Base-by-base conservation (phyloP, 92 coral and sea anemone species). In the Epizoanthus rinbou region DNA sequence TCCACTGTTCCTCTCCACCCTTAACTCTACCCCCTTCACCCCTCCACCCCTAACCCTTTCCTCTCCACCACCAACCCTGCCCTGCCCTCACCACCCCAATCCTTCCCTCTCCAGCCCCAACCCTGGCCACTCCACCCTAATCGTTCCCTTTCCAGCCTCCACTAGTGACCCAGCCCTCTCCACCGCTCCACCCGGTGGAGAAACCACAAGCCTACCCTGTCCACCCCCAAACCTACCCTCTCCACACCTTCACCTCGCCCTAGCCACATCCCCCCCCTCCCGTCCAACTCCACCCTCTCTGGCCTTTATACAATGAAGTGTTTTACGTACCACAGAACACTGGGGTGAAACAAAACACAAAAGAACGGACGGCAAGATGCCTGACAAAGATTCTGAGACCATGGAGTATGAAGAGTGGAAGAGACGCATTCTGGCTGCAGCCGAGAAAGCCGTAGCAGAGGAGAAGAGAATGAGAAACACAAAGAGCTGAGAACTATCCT, bases 331-430 rank as follows among this genome's bases (percentile, higher is more conserved):
- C 18, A n/a, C 75, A 92, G 95, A 87, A 43, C 85, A 92, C 58
- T 75, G 85, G 31, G 56, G 9, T 39, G 63, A 84, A 19, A 69
- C 81, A 8, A 89, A 90, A 79, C 80, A 69, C 57, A 79, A 58
- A 57, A 81, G 80, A 78, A 37, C 23, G 22, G 75, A 53, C 11
- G 88, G 69, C n/a, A 64, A 81, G 33, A 82, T 37, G 57, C 41
- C 58, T 35, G 71, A n/a, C 0, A 81, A 81, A n/a, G 69, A 47
- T 62, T 53, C 84, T 13, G 66, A 76, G 14, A 85, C 62, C 53
- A 85, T 73, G 13, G 93, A 92, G 28, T 92, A 92, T 78, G 93
- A 92, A 47, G 89, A 92, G 69, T 92, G 95, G 95, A 92, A 92
- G 73, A 85, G 79, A 74, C 82, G 74, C 67, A 92, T 92, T 52